These are phyloP conservation scores for Megaceryle maxima DNA, from an alignment of 2,113 vertebrate species.

Conservation along the genomic window DNA sequence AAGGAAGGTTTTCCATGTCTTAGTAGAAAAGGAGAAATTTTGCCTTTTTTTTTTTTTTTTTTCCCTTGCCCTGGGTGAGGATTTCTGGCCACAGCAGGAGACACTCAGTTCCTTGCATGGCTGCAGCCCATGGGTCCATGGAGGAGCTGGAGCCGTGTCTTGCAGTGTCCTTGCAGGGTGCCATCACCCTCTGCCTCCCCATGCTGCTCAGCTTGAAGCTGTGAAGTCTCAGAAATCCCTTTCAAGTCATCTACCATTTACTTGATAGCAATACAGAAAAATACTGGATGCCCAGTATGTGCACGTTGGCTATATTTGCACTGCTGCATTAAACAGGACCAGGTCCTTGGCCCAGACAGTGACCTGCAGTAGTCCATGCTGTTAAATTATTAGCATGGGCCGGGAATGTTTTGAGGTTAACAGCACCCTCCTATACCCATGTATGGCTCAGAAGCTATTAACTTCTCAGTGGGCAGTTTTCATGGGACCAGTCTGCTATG, in stretches of 20 bases:
- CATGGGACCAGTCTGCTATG: not conserved
- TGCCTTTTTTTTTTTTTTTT: not conserved
- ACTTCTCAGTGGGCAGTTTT: not conserved
- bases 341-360: fast-evolving
- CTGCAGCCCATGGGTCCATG: fast-evolving
- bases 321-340: not conserved
- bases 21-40: not conserved
- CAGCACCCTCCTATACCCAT: not conserved
- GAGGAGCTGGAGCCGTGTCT: not conserved
- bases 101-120: not conserved
- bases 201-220: not conserved
- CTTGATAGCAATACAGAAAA: not conserved
- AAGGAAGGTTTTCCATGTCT: not conserved
- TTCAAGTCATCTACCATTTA: not conserved
- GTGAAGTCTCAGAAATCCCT: not conserved
- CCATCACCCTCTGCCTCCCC: not conserved
- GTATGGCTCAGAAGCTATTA: not conserved
- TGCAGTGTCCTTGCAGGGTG: not conserved
- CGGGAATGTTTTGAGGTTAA: not conserved
- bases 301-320: not conserved
- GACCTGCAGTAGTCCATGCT: not conserved
- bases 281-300: not conserved
- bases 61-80: not conserved
- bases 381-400: not conserved
- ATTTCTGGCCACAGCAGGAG: not conserved